Evolutionary conservation across 1,140 invertebrate species (phyloP).

Genomic region (Cataglyphis hispanica): DNA sequence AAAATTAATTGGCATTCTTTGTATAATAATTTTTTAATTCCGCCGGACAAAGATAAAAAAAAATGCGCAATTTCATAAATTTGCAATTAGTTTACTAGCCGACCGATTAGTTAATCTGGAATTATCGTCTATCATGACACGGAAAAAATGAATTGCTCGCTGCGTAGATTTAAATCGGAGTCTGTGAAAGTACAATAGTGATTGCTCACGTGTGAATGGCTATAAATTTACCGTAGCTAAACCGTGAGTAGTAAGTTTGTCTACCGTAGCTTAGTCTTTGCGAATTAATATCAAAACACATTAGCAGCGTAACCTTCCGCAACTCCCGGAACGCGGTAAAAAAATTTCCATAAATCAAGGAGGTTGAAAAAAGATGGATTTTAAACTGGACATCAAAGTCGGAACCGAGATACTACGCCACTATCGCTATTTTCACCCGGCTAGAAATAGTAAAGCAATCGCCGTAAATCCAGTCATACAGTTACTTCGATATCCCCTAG

Average conservation of each 20-base stretch:
- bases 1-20: slow-evolving; percentile 5
- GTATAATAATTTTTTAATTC: slow-evolving; percentile 36
- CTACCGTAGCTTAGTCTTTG: background rate
- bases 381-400: background rate
- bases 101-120: slow-evolving; percentile 4
- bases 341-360: background rate
- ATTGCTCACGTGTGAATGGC: slow-evolving; percentile 9
- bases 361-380: background rate
- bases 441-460: background rate
- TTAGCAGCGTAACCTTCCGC: background rate
- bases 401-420: background rate
- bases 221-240: slow-evolving; percentile 13
- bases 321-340: background rate
- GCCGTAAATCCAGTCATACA: slow-evolving; percentile 29
- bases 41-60: background rate
- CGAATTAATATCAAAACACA: background rate
- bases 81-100: slow-evolving; percentile 56
- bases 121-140: slow-evolving; percentile 24
- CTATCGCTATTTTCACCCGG: background rate
- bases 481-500: background rate
- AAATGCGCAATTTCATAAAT: slow-evolving; percentile 26
- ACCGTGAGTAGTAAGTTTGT: background rate
- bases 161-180: slow-evolving; percentile 64
- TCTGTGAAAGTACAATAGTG: slow-evolving; percentile 68
- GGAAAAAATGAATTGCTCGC: slow-evolving; percentile 64